Evolutionary conservation across 2,113 vertebrate species (phyloP).

Genomic region (Myotis davidii): DNA sequence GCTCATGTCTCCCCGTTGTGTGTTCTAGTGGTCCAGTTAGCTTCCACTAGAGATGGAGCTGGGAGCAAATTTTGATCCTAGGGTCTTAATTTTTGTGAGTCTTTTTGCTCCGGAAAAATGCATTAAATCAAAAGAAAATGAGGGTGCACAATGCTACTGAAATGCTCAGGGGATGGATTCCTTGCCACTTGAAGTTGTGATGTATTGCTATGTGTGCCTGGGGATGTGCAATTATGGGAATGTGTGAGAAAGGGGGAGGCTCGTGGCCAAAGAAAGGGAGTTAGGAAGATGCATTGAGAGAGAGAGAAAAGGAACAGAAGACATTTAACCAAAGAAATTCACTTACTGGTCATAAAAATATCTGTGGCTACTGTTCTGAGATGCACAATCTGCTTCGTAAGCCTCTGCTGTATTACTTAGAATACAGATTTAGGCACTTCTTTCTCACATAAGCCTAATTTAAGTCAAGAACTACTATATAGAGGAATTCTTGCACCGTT

Average conservation of each 20-base stretch:
- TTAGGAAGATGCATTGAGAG: background rate
- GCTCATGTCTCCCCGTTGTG: background rate
- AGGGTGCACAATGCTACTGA: background rate
- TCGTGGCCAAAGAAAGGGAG: background rate
- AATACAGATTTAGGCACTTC: background rate
- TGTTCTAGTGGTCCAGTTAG: background rate
- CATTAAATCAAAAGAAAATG: background rate
- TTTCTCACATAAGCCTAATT: background rate
- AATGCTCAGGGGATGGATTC: background rate
- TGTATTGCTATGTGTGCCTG: background rate
- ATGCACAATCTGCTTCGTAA: background rate
- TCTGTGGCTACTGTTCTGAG: background rate
- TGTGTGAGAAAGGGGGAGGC: background rate
- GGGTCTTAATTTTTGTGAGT: background rate
- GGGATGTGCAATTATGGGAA: rapidly evolving
- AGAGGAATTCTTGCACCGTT: background rate
- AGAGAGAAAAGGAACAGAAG: background rate
- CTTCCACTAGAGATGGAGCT: background rate
- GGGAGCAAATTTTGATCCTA: background rate
- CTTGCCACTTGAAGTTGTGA: background rate
- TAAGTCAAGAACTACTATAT: background rate
- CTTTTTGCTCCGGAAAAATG: background rate
- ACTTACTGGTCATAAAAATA: background rate
- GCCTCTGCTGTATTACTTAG: background rate
- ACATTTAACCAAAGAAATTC: background rate